phyloP scores from a whole-genome alignment of 2,888 invertebrate species.

The Aethes cnicana region DNA sequence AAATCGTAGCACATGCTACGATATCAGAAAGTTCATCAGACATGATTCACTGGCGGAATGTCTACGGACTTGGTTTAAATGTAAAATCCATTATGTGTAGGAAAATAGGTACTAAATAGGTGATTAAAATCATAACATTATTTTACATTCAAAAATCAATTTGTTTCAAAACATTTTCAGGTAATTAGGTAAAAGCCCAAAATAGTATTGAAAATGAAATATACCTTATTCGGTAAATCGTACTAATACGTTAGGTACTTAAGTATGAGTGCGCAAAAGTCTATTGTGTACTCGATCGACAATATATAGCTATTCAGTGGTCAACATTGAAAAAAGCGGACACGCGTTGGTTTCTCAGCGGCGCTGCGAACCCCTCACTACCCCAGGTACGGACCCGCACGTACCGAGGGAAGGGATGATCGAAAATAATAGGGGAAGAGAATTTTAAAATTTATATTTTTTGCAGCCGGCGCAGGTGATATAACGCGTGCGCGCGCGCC shows the following conservation, averaged over 20 bases:
- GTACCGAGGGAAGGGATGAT: slow-evolving; percentile 79
- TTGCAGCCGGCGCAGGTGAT: slow-evolving; percentile 83
- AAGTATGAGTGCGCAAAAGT: too few species aligned
- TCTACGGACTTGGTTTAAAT: not conserved
- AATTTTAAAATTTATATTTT: slow-evolving; percentile 81
- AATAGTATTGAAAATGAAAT: too few species aligned
- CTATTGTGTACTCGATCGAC: too few species aligned
- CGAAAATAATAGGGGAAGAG: slow-evolving; percentile 83
- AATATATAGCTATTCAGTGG: slow-evolving; percentile 56
- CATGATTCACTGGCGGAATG: slow-evolving; percentile 8
- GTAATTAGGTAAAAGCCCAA: too few species aligned
- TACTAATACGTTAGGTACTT: too few species aligned
- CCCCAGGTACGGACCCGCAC: slow-evolving; percentile 80
- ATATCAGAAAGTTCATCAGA: slow-evolving; percentile 17
- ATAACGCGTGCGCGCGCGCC: slow-evolving; percentile 79
- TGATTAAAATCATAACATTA: too few species aligned
- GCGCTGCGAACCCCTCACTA: slow-evolving; percentile 52
- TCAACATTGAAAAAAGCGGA: slow-evolving; percentile 68
- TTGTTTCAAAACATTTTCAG: too few species aligned
- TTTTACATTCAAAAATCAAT: too few species aligned
- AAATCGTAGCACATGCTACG: slow-evolving; percentile 23
- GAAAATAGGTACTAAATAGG: not conserved
- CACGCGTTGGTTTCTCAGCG: slow-evolving; percentile 67
- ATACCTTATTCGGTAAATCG: too few species aligned
- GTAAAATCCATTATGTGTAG: too few species aligned